A percentile compares a stretch with the other conserved stretches of the same genome.
phyloP scores from a whole-genome alignment of 2,797 vertebrate species.

The Ctenochaetus hawaiiensis region DNA sequence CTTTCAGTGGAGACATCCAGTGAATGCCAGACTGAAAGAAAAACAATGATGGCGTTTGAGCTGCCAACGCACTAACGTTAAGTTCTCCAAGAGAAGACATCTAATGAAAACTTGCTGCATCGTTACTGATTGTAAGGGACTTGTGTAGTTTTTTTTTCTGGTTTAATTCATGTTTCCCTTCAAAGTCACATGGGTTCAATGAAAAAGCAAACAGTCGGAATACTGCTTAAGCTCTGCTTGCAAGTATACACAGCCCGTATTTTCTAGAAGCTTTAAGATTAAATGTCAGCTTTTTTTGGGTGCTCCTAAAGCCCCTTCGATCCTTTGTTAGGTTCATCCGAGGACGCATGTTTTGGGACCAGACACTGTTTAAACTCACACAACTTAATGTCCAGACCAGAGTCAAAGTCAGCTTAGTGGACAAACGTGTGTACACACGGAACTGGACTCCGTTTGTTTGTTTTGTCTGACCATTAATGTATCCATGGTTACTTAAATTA shows the following conservation, averaged over 20 bases:
- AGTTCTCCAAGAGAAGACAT: constrained; percentile 61
- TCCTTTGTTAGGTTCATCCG: not conserved
- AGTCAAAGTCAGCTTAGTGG: too few relatives aligned
- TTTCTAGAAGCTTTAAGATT: too few relatives aligned
- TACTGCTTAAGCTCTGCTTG: not conserved
- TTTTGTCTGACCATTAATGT: not conserved
- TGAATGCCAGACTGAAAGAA: constrained; percentile 29
- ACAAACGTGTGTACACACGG: too few relatives aligned
- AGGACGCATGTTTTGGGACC: not conserved
- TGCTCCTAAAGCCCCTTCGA: not conserved
- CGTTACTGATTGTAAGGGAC: constrained; percentile 71
- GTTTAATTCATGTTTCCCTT: fast-evolving
- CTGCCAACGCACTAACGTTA: constrained; percentile 52
- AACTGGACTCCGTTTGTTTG: too few relatives aligned
- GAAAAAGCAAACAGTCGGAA: not conserved
- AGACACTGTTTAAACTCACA: not conserved
- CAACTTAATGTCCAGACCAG: not conserved
- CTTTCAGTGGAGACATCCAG: constrained; percentile 39
- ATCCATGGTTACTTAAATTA: not conserved
- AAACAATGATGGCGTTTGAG: constrained; percentile 67
- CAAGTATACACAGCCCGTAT: too few relatives aligned
- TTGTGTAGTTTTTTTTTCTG: not conserved
- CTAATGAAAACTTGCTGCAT: constrained; percentile 82
- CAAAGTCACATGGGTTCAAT: not conserved
- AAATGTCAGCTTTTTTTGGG: not conserved